phyloP scores from a whole-genome alignment of 2,797 vertebrate genomes.

The Gymnoscopelus braueri region DNA sequence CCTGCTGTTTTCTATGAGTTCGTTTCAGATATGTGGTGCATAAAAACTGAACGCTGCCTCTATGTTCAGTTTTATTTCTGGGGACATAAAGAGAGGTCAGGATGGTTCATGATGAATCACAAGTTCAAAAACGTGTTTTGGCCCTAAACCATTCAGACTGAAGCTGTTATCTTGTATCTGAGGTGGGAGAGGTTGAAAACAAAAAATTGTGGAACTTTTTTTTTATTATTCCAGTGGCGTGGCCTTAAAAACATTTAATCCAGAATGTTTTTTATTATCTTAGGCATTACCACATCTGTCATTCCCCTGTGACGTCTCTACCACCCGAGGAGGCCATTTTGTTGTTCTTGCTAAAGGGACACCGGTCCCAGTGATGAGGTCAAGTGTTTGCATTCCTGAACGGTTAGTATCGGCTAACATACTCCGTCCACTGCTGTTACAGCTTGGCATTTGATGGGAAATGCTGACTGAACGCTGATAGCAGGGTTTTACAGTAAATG shows the following conservation, averaged over 20 bases:
- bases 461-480: conserved; percentile 42
- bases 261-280: conserved; percentile 46
- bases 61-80: no score
- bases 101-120: no score
- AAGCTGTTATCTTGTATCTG: conserved; percentile 17
- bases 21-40: no score
- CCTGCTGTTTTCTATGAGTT: no score
- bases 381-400: conserved; percentile 59
- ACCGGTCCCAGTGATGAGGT: conserved; percentile 39
- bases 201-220: no score
- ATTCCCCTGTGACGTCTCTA: conserved; percentile 4
- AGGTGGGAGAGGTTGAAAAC: conserved; percentile 51
- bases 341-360: conserved; percentile 26
- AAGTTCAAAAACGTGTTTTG: no score
- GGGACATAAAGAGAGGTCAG: no score
- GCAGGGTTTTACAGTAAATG: conserved; percentile 38
- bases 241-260: conserved; percentile 25
- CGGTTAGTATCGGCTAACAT: conserved; percentile 33
- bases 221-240: conserved; percentile 23
- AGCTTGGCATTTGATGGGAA: conserved; percentile 39
- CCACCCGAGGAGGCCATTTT: not conserved
- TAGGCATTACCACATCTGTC: conserved; percentile 43
- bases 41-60: no score
- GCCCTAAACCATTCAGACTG: no score
- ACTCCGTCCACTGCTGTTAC: conserved; percentile 38